These are phyloP conservation scores for Rhinopomastus cyanomelas DNA, from an alignment of 2,113 vertebrate species.

Conservation along the genomic window DNA sequence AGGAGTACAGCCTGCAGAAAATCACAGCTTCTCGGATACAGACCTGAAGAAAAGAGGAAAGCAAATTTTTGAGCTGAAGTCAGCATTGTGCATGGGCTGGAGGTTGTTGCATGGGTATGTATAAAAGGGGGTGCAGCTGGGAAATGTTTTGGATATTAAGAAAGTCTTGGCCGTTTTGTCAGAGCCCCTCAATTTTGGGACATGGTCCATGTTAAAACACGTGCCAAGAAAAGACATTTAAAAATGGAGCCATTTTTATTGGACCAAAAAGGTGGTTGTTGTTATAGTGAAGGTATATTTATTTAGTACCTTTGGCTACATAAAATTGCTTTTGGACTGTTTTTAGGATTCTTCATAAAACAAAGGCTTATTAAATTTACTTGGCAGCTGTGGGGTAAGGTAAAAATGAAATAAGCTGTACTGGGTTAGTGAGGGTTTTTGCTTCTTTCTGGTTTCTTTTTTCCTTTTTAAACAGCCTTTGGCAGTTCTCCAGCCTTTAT, in stretches of 20 bases:
- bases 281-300: conserved; percentile 30
- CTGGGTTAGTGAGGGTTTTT: background rate
- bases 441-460: background rate
- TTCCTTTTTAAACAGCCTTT: conserved; percentile 50
- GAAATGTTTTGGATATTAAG: background rate
- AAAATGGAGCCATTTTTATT: background rate
- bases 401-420: conserved; percentile 63
- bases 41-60: background rate
- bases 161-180: background rate
- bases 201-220: background rate
- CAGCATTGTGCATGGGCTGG: background rate
- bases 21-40: background rate
- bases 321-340: conserved; percentile 65
- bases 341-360: conserved; percentile 76
- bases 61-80: background rate
- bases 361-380: conserved; percentile 76
- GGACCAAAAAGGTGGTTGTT: background rate
- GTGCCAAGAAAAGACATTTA: background rate
- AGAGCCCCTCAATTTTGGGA: background rate
- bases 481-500: conserved; percentile 61
- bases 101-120: background rate
- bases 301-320: conserved; percentile 60
- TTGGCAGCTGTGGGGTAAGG: conserved; percentile 69
- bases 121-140: background rate
- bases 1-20: background rate